Percentiles rank a stretch among this genome's conserved stretches.
Conservation (phyloP, 2,797 vertebrate genomes). For the Zalophus californianus region DNA sequence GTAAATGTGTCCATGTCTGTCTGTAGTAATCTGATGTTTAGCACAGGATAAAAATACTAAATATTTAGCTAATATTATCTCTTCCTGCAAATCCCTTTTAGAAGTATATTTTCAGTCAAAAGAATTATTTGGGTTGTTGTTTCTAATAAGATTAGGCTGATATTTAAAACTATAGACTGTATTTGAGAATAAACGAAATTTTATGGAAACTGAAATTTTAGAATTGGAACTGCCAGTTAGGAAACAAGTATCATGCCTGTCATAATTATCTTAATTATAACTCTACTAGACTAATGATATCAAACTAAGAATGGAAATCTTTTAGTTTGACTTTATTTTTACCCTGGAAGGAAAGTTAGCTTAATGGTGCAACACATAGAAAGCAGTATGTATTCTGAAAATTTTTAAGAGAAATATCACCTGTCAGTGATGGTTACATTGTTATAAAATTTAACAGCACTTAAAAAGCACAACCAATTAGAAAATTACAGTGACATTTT, state of each 20-base stretch:
- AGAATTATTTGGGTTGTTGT: background rate
- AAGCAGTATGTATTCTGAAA: background rate
- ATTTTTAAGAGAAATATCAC: conserved; percentile 41
- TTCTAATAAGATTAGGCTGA: conserved; percentile 29
- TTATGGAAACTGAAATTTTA: conserved; percentile 59
- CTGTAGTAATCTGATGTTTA: background rate
- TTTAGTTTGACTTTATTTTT: conserved; percentile 48
- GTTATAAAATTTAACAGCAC: conserved; percentile 27
- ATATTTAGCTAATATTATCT: background rate
- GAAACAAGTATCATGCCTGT: background rate
- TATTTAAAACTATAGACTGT: background rate
- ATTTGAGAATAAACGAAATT: conserved; percentile 62
- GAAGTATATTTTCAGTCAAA: conserved; percentile 49
- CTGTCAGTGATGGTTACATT: background rate
- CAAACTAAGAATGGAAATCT: conserved; percentile 34
- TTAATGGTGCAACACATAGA: background rate
- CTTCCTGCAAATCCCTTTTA: background rate
- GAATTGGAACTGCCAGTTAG: conserved; percentile 12
- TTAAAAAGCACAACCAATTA: conserved; percentile 23
- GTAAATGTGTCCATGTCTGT: background rate
- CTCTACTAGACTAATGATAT: background rate
- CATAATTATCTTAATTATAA: background rate
- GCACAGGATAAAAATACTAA: background rate
- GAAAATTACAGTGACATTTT: conserved; percentile 29
- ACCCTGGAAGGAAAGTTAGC: conserved; percentile 3